Evolutionary conservation across 2,113 vertebrate species (phyloP).

Genomic region (Pithys albifrons): DNA sequence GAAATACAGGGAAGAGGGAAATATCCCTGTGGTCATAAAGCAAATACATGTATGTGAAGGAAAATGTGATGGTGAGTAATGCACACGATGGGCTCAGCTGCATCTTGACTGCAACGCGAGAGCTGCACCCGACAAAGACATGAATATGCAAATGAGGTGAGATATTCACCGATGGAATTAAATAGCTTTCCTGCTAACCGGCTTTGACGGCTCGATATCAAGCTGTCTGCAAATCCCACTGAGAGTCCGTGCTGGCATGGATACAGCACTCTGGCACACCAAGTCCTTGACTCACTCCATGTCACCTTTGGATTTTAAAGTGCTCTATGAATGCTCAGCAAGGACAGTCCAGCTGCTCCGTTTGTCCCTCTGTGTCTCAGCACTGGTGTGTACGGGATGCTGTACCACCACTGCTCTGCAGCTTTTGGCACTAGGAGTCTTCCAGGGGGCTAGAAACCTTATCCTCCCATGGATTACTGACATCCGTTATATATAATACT

Average conservation of each 20-base stretch:
- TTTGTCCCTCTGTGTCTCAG: accelerated
- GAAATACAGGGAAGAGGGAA: background rate
- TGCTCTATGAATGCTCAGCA: background rate
- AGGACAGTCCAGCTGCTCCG: accelerated
- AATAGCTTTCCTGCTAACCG: background rate
- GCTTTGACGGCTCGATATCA: background rate
- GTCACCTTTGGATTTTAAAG: background rate
- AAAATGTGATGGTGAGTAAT: background rate
- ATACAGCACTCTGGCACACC: background rate
- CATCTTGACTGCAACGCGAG: accelerated
- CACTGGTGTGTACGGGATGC: accelerated
- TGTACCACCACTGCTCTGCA: accelerated
- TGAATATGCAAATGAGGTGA: background rate
- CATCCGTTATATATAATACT: accelerated
- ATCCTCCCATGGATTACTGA: background rate
- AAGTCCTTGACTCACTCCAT: accelerated
- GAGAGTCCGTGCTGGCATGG: accelerated
- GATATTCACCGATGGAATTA: background rate
- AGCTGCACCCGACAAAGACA: background rate
- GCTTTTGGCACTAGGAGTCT: background rate
- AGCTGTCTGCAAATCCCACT: background rate
- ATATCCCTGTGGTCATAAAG: background rate
- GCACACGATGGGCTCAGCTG: background rate
- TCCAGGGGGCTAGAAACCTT: background rate
- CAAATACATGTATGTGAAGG: background rate